phyloP scores from a whole-genome alignment of 2,113 vertebrate species.

The Mustela nigripes region DNA sequence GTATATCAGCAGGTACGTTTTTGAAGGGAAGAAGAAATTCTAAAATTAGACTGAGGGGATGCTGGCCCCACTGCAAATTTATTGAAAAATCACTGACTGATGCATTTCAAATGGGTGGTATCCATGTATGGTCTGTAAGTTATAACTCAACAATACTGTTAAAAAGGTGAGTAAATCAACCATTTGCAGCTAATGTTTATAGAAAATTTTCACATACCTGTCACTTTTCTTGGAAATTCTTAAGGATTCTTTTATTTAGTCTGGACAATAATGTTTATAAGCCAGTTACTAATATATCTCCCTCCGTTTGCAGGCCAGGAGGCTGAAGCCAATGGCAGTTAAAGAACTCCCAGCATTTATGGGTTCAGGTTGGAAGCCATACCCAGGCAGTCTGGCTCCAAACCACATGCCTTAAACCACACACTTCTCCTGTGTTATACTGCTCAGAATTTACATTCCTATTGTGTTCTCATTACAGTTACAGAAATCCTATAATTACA shows the following conservation, averaged over 20 bases:
- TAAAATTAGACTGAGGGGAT: not conserved
- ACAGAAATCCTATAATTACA: not conserved
- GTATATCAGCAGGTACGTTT: not conserved
- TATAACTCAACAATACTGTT: not conserved
- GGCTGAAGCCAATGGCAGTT: not conserved
- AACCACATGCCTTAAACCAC: not conserved
- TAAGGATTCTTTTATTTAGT: not conserved
- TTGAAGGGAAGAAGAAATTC: not conserved
- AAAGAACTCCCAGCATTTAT: not conserved
- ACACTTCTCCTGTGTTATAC: not conserved
- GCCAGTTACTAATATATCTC: not conserved
- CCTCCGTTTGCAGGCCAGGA: not conserved
- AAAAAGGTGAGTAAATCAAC: not conserved
- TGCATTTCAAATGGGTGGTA: not conserved
- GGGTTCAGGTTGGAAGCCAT: not conserved
- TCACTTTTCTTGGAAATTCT: not conserved
- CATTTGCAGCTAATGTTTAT: not conserved
- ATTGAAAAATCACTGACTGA: not conserved
- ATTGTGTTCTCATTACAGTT: not conserved
- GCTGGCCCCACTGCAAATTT: not conserved
- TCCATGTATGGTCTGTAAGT: not conserved
- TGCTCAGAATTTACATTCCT: constrained; percentile 3
- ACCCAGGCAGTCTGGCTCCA: not conserved
- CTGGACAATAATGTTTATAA: not conserved
- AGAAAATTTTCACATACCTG: not conserved